phyloP scores from a whole-genome alignment of 1,140 invertebrate genomes.

The Pogonognathellus flavescens region DNA sequence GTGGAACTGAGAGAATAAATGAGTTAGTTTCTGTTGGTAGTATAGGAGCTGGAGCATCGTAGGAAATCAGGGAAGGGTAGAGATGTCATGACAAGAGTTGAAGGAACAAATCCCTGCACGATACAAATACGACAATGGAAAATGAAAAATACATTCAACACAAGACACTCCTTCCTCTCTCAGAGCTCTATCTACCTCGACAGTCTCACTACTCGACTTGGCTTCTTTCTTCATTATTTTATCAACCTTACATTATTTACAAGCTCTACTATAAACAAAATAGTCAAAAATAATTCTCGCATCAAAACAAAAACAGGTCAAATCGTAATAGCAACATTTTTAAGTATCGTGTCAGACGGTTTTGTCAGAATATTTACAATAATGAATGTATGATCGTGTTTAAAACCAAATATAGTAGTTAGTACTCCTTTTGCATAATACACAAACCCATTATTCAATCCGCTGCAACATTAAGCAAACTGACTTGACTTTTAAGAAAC shows the following conservation, averaged over 20 bases:
- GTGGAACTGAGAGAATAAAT: conserved; percentile 38
- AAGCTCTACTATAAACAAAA: not conserved
- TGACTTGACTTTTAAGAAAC: no score
- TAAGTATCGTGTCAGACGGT: conserved; percentile 4
- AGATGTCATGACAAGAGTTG: conserved; percentile 42
- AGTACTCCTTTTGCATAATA: no score
- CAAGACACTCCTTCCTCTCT: conserved; percentile 33
- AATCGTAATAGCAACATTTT: conserved; percentile 11
- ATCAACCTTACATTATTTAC: not conserved
- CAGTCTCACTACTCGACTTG: not conserved
- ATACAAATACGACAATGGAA: conserved; percentile 49
- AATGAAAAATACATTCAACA: conserved; percentile 49
- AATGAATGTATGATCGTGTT: no score
- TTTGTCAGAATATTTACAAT: no score
- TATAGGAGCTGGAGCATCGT: not conserved
- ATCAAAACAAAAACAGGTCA: conserved; percentile 48
- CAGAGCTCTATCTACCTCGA: not conserved
- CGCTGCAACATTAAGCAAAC: no score
- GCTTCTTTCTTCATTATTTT: not conserved
- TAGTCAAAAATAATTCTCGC: not conserved
- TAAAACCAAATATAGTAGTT: no score
- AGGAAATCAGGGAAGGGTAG: conserved; percentile 46
- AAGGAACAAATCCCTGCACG: conserved; percentile 49
- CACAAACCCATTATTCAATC: no score
- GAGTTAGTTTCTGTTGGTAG: not conserved